Evolutionary conservation across 2,888 invertebrate species (phyloP).

Genomic region (Empis livida): DNA sequence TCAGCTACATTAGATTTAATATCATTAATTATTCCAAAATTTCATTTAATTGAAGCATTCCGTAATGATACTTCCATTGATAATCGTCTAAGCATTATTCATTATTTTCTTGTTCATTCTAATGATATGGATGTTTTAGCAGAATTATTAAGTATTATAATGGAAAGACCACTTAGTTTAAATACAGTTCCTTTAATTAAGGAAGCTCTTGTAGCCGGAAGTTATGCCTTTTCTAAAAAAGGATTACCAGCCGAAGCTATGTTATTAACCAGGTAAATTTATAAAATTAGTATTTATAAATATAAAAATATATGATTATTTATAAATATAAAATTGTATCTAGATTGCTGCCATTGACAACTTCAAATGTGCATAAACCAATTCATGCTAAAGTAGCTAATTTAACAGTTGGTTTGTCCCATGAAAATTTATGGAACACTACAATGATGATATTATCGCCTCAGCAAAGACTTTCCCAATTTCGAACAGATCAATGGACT

Average conservation of each 20-base stretch:
- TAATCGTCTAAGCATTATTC: constrained; percentile 66
- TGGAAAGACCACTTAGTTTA: constrained; percentile 46
- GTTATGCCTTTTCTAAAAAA: constrained; percentile 56
- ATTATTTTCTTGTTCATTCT: constrained; percentile 67
- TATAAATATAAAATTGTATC: too few relatives aligned
- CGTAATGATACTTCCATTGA: constrained; percentile 52
- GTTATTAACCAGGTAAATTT: constrained; percentile 38
- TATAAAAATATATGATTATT: too few relatives aligned
- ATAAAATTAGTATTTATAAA: not conserved
- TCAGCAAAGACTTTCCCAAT: constrained; percentile 70
- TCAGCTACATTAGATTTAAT: constrained; percentile 59
- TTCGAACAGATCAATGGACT: constrained; percentile 72
- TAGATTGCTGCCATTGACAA: constrained; percentile 57
- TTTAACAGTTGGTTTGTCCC: constrained; percentile 51
- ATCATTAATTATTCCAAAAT: constrained; percentile 50
- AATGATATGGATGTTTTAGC: constrained; percentile 61
- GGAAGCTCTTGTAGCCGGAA: constrained; percentile 67
- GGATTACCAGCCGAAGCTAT: constrained; percentile 59
- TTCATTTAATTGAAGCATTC: constrained; percentile 54
- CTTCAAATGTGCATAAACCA: constrained; percentile 31
- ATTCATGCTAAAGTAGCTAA: constrained; percentile 34
- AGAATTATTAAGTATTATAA: constrained; percentile 51
- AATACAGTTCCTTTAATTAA: constrained; percentile 49
- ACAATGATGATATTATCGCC: constrained; percentile 73
- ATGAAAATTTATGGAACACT: constrained; percentile 68